A percentile compares a stretch with the other conserved stretches of the same genome.
These are phyloP conservation scores for Meandrusa payeni DNA, from an alignment of 2,888 invertebrate genomes.

Conservation along the genomic window DNA sequence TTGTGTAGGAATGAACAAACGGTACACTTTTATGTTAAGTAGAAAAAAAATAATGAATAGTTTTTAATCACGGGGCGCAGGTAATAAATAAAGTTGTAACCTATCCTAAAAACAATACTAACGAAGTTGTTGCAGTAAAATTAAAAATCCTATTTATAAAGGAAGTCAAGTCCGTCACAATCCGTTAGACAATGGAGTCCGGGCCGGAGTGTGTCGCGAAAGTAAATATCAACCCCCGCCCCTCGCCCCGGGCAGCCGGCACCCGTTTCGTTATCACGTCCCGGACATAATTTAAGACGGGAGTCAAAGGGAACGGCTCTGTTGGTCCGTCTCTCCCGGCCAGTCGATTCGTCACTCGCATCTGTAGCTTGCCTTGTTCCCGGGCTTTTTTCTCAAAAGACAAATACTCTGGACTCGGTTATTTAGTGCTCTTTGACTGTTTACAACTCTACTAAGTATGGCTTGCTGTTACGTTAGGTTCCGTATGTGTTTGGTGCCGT, in stretches of 20 bases:
- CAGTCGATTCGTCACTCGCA: constrained; percentile 33
- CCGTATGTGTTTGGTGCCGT: too few species aligned
- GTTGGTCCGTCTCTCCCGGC: constrained; percentile 27
- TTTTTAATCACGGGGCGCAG: too few species aligned
- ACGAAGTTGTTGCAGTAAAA: too few species aligned
- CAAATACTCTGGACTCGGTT: constrained; percentile 32
- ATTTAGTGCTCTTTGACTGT: too few species aligned
- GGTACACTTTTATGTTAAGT: too few species aligned
- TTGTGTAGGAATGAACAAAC: too few species aligned
- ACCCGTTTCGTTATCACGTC: constrained; percentile 67
- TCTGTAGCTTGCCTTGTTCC: constrained; percentile 36
- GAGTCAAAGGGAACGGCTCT: constrained; percentile 41
- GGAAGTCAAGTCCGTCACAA: constrained; percentile 20
- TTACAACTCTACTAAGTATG: too few species aligned
- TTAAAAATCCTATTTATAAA: too few species aligned
- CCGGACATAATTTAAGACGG: constrained; percentile 74
- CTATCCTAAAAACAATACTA: too few species aligned
- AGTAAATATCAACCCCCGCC: constrained; percentile 47
- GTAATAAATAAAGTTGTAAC: too few species aligned
- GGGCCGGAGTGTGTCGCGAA: constrained; percentile 45
- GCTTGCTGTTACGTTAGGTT: too few species aligned
- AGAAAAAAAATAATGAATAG: too few species aligned
- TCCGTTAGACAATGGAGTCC: constrained; percentile 41
- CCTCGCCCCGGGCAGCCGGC: constrained; percentile 23
- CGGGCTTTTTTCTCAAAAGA: constrained; percentile 26